These are phyloP conservation scores for Dromiciops gliroides DNA, from an alignment of 2,113 vertebrate genomes.

Conservation along the genomic window DNA sequence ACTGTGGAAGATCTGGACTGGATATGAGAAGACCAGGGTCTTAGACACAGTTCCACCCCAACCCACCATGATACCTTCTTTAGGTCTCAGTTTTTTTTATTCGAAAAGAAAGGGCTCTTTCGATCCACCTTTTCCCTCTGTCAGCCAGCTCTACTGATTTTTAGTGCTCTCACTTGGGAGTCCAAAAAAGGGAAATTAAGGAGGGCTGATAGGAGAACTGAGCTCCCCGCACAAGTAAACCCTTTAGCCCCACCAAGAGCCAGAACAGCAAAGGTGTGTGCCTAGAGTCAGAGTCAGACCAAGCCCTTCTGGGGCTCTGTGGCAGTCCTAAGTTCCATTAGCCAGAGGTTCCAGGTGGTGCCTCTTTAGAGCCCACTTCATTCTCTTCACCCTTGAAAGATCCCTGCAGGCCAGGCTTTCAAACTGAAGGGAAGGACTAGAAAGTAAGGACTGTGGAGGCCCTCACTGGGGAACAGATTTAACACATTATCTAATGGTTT, in stretches of 20 bases:
- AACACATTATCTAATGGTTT: conserved; percentile 70
- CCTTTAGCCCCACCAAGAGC: neutral
- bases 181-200: neutral
- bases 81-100: neutral
- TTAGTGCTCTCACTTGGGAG: neutral
- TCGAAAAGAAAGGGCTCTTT: neutral
- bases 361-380: neutral
- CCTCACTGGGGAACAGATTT: conserved; percentile 63
- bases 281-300: neutral
- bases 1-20: neutral
- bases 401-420: conserved; percentile 48
- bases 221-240: neutral
- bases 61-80: neutral
- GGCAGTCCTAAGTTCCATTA: neutral
- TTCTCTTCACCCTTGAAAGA: conserved; percentile 4
- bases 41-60: neutral
- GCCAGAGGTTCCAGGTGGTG: neutral
- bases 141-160: neutral
- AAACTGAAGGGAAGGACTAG: conserved; percentile 43
- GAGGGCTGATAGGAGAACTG: neutral
- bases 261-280: neutral
- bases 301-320: neutral
- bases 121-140: neutral
- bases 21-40: neutral
- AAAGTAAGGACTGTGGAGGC: conserved; percentile 15